Evolutionary conservation across 2,797 vertebrate species (phyloP).

Genomic region (Hemitrygon akajei): DNA sequence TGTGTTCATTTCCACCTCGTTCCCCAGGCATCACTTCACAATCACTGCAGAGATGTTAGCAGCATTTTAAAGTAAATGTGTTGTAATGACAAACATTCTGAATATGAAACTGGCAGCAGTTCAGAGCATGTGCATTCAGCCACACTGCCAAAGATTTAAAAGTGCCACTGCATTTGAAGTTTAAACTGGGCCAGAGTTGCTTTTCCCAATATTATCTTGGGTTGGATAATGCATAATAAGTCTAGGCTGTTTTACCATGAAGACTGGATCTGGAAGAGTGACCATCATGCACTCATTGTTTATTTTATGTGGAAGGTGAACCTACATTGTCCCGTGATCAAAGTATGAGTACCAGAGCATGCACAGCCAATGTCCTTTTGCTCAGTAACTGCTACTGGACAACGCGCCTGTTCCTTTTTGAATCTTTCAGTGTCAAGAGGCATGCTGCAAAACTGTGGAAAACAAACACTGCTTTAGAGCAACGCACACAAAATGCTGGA

Average conservation of each 20-base stretch:
- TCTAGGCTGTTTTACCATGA: not conserved
- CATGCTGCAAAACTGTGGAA: not conserved
- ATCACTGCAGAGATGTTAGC: not conserved
- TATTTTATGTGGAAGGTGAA: not conserved
- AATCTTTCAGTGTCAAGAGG: not conserved
- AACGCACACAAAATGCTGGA: no score
- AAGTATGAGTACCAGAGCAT: not conserved
- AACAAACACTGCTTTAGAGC: not conserved
- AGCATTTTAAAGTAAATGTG: constrained; percentile 12
- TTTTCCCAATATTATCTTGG: not conserved
- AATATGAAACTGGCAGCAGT: constrained; percentile 9
- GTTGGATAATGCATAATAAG: not conserved
- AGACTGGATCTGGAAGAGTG: not conserved
- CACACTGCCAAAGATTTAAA: constrained; percentile 13
- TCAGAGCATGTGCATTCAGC: constrained; percentile 27
- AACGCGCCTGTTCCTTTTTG: not conserved
- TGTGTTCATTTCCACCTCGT: not conserved
- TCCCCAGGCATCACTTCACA: not conserved
- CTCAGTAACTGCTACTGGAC: not conserved
- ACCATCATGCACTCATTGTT: not conserved
- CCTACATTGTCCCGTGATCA: not conserved
- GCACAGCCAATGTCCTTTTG: not conserved
- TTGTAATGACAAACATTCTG: constrained; percentile 29
- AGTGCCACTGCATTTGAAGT: constrained; percentile 17
- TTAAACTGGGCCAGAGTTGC: not conserved